Conservation (phyloP, 2,797 vertebrate species). For the Darevskia mixta region DNA sequence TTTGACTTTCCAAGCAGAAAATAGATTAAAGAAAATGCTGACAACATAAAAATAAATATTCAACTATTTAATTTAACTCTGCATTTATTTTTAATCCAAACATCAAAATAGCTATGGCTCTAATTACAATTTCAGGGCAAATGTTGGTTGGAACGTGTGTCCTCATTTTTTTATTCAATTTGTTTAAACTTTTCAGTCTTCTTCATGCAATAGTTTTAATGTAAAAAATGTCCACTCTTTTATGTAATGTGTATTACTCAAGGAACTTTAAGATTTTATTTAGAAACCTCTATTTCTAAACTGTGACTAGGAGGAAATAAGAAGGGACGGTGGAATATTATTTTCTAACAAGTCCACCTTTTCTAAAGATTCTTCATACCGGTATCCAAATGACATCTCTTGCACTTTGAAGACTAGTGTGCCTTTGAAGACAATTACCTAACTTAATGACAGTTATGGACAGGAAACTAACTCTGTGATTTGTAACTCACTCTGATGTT, state of each 20-base stretch:
- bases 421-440: no score
- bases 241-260: slow-evolving; percentile 28
- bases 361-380: background rate
- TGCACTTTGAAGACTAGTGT: background rate
- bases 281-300: slow-evolving; percentile 16
- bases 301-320: background rate
- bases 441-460: background rate
- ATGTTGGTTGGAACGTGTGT: slow-evolving; percentile 58
- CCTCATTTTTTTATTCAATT: slow-evolving; percentile 49
- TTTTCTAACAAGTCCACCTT: background rate
- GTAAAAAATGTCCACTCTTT: slow-evolving; percentile 57
- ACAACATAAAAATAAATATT: slow-evolving; percentile 67
- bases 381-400: background rate
- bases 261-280: slow-evolving; percentile 11
- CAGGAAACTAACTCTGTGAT: background rate
- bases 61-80: slow-evolving; percentile 58
- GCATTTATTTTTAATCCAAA: slow-evolving; percentile 67
- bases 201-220: slow-evolving; percentile 54
- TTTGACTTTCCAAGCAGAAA: slow-evolving; percentile 65
- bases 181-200: slow-evolving; percentile 49
- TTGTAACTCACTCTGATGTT: background rate
- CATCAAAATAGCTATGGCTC: slow-evolving; percentile 64
- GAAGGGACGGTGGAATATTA: background rate
- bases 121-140: slow-evolving; percentile 68
- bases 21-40: slow-evolving; percentile 64